A percentile compares a stretch with the other conserved stretches of the same genome.
Evolutionary conservation across 1,140 invertebrate species (phyloP).

Genomic region (Cyphomyrmex costatus): DNA sequence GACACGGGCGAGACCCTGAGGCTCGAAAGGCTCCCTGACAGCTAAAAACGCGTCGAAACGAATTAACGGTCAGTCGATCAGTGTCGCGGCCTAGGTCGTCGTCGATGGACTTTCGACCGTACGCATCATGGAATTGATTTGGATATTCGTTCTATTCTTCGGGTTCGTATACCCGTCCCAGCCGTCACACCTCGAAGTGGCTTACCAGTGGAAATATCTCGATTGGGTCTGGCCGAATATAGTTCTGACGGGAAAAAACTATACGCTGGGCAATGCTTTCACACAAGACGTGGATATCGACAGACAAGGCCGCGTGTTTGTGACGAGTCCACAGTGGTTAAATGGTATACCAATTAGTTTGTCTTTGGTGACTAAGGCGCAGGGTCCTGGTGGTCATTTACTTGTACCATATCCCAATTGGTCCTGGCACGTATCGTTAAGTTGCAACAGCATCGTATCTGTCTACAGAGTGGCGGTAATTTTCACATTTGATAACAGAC

Average conservation of each 20-base stretch:
- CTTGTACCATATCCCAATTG: constrained; percentile 85
- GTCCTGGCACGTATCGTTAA: constrained; percentile 80
- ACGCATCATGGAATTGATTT: constrained; percentile 40
- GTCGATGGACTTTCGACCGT: background rate
- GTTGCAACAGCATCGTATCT: constrained; percentile 83
- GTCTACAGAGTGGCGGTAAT: constrained; percentile 86
- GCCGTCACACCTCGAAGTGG: constrained; percentile 73
- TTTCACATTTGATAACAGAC: constrained; percentile 29
- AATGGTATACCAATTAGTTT: constrained; percentile 85
- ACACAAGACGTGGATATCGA: constrained; percentile 85
- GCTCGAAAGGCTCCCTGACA: background rate
- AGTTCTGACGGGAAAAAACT: constrained; percentile 78
- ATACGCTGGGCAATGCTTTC: constrained; percentile 83
- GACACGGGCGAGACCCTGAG: constrained; percentile 59
- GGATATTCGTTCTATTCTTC: constrained; percentile 39
- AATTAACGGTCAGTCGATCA: constrained; percentile 47
- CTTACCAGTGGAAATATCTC: constrained; percentile 83
- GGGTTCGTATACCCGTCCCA: constrained; percentile 1
- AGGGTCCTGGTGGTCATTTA: constrained; percentile 81
- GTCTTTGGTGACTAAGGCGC: constrained; percentile 79
- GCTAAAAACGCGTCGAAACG: constrained; percentile 39
- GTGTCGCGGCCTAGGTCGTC: constrained; percentile 15
- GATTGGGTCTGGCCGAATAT: constrained; percentile 83
- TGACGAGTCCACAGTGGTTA: constrained; percentile 85
- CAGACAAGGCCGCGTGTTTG: constrained; percentile 82